Evolutionary conservation across 2,888 invertebrate species (phyloP).

Genomic region (Miltochrista miniata): DNA sequence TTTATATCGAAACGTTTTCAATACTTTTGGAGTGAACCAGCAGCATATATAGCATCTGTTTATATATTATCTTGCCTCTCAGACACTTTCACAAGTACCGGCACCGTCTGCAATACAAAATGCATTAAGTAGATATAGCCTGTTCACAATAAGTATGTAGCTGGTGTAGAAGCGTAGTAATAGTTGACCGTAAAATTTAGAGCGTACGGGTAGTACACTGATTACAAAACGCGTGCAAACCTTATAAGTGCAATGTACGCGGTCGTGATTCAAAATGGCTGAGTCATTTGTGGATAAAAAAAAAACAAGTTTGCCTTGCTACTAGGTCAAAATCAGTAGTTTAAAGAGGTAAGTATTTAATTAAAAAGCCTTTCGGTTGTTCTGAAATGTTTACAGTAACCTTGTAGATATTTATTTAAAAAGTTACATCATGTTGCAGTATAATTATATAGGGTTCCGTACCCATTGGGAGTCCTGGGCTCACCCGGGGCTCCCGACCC

Average conservation of each 20-base stretch:
- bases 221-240: slow-evolving; percentile 27
- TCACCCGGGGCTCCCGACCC: too few species aligned
- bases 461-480: too few species aligned
- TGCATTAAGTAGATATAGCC: slow-evolving; percentile 7
- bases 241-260: slow-evolving; percentile 19
- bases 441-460: too few species aligned
- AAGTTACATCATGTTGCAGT: not conserved
- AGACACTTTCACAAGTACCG: slow-evolving; percentile 4
- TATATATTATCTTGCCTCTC: not conserved
- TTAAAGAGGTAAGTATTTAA: not conserved
- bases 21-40: not conserved
- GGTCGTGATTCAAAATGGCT: slow-evolving; percentile 6
- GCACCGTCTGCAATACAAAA: slow-evolving; percentile 18
- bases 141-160: too few species aligned
- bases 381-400: too few species aligned
- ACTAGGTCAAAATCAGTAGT: slow-evolving; percentile 1
- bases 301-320: slow-evolving; percentile 4
- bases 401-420: too few species aligned
- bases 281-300: not conserved
- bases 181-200: too few species aligned
- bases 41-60: not conserved
- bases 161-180: too few species aligned
- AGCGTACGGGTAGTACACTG: too few species aligned
- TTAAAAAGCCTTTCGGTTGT: too few species aligned
- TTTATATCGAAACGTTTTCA: not conserved